phyloP scores from a whole-genome alignment of 2,888 invertebrate species.

The Tipula confusa region DNA sequence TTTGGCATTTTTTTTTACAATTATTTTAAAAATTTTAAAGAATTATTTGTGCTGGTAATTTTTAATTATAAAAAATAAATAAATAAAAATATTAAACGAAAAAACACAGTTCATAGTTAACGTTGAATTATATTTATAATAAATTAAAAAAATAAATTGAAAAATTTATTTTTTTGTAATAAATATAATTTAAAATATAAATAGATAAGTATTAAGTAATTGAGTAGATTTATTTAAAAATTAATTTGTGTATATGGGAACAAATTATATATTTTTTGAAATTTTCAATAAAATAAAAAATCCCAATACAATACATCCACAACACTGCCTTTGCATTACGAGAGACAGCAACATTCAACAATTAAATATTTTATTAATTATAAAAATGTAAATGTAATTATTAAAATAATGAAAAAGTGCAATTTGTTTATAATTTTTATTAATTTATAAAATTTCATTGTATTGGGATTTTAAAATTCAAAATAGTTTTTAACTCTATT shows the following conservation, averaged over 20 bases:
- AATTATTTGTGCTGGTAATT: conserved; percentile 32
- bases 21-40: neutral
- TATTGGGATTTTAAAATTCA: neutral
- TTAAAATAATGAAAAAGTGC: neutral
- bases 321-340: neutral
- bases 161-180: conserved; percentile 37
- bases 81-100: conserved; percentile 31
- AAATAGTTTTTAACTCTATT: neutral
- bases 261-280: conserved; percentile 31
- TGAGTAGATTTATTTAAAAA: neutral
- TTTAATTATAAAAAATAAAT: conserved; percentile 32
- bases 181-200: conserved; percentile 34
- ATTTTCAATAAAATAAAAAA: neutral
- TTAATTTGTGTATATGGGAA: conserved; percentile 33
- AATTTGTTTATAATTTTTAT: neutral
- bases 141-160: conserved; percentile 5
- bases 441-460: neutral
- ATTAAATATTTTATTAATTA: no score
- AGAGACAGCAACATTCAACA: neutral
- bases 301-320: neutral
- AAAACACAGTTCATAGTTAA: conserved; percentile 42
- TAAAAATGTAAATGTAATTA: neutral
- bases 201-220: conserved; percentile 27
- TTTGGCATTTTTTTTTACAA: neutral
- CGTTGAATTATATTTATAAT: conserved; percentile 34